Conservation (phyloP, 1,140 invertebrate species). For the Polypedilum vanderplanki region DNA sequence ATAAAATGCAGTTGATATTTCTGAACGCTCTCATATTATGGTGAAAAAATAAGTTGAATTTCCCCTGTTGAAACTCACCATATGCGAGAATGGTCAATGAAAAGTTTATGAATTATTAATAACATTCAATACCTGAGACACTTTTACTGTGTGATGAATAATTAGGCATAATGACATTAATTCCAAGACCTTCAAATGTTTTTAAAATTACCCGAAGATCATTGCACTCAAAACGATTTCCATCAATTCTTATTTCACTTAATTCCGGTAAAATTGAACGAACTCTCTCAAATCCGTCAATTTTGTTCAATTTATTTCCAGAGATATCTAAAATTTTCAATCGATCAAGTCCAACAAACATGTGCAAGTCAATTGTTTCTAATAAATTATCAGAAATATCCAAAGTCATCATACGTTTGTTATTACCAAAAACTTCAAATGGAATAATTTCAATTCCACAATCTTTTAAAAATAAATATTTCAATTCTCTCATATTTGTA, state of each 20-base stretch:
- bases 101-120: not conserved
- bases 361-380: not conserved
- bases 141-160: not conserved
- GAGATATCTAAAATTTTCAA: not conserved
- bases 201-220: not conserved
- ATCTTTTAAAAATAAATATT: not conserved
- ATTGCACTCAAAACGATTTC: not conserved
- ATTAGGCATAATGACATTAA: not conserved
- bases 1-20: not conserved
- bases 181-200: not conserved
- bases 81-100: not conserved
- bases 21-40: not conserved
- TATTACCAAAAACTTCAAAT: not conserved
- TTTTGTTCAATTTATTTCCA: not conserved
- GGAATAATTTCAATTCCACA: not conserved
- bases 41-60: not conserved
- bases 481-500: not conserved
- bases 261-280: not conserved
- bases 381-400: not conserved
- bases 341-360: not conserved
- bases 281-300: constrained; percentile 3
- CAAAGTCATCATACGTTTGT: not conserved
- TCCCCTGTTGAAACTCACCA: not conserved
- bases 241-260: not conserved
- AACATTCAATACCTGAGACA: not conserved